Base-by-base conservation (phyloP, 2,888 invertebrate species). In the Automeris io region DNA sequence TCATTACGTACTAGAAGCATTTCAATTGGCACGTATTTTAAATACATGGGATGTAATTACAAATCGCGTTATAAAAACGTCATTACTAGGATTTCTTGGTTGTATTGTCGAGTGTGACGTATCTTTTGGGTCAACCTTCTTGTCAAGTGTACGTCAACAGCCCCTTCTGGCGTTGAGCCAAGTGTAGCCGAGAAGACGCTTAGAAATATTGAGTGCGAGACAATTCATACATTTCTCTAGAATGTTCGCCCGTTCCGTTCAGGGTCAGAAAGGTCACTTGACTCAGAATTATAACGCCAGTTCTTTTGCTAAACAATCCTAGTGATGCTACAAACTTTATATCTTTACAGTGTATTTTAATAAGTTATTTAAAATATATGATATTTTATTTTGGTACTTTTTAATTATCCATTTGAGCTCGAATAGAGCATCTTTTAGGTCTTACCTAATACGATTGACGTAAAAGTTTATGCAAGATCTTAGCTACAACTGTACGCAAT, bases 71-170 rank as follows among this genome's bases (percentile, higher is more conserved):
- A 18, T 2, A 16, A 13, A n/a, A 4, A 25, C 16, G 19, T 11
- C 6, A 29, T 25, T 32, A 23, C 35, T 29, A 38, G 21, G 21
- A 12, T 16, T 24, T 33, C 38, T 33, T 34, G 35, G 32, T 35
- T 35, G 46, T 58, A 54, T 57, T 49, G 48, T 37, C 25, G 45
- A 46, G 62, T 59, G 59, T 63, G 57, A 58, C 59, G 49, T 58
- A 70, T 75, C 69, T 74, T 70, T 66, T 76, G 70, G 80, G 81
- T 80, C 80, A 81, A 81, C 79, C 69, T 57, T 60, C 59, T 61
- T 70, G 72, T 76, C 70, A 70, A 79, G 77, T 65, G 60, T 58
- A 67, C 70, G 72, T 72, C 75, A 72, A 72, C 63, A 63, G 56
- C 59, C 71, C 63, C 70, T 71, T 62, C 65, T 81, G 80, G 81